Base-by-base conservation (phyloP, 2,797 vertebrate species). In the Sandelia bainsii region DNA sequence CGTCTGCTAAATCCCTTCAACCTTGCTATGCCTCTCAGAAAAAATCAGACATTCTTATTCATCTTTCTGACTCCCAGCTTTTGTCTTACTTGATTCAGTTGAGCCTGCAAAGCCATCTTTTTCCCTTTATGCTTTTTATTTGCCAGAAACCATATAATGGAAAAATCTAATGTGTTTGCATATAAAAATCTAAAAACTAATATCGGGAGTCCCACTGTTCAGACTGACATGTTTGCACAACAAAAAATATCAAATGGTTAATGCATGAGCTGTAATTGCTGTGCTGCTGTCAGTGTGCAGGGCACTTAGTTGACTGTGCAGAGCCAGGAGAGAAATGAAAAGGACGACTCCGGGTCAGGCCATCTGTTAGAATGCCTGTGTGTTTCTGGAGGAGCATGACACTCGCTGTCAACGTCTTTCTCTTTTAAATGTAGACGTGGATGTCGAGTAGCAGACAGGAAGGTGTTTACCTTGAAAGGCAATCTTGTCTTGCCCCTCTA, bases 211-310 rank as follows among this genome's bases (percentile, higher is more conserved):
- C 64, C 48, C 39, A 6, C 60, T 73, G 74, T 48, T 85, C 60
- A 27, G 57, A 80, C 69, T 82, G 86, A 78, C 66, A 65, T 86
- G 84, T 87, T 88, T 87, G 66, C 69, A 68, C 58, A 84, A 81
- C 78, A 83, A 69, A n/a, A 83, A 58, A 54, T 54, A 37, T 10
- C 64, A 74, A 64, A 89, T 89, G 84, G 19, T 84, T 91, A 78
- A 91, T 90, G 77, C 86, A 90, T 88, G 82, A 89, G 75, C 68
- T 45, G 64, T 86, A 88, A 89, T 88, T 85, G 75, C 79, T 5
- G 12, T 0, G 46, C 22, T 48, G 78, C 81, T 85, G 87, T 89
- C 82, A 67, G 51, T 1, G 63, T 37, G 60, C 52, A 2, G 72
- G 62, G 60, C 62, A 23, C 60, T 61, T 48, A 72, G 75, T 42